Evolutionary conservation across 2,797 vertebrate genomes (phyloP).

Genomic region (Eulemur albifrons): DNA sequence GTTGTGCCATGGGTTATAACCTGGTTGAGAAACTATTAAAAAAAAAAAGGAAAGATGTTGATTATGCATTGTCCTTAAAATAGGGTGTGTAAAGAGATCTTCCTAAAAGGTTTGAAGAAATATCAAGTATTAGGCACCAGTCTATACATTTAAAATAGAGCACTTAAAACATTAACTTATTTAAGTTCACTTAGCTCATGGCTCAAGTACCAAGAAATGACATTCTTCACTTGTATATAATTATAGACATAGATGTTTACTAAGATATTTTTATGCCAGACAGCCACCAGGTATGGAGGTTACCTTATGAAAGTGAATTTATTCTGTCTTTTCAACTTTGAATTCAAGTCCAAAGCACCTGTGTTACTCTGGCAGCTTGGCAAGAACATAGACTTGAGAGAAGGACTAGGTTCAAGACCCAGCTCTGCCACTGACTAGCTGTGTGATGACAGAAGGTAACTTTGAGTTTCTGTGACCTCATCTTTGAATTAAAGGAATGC

Average conservation of each 20-base stretch:
- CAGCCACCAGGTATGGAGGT: neutral
- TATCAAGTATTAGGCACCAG: neutral
- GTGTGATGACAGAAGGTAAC: neutral
- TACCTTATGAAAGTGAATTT: neutral
- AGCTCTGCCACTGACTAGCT: neutral
- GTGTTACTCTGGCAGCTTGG: neutral
- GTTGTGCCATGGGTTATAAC: neutral
- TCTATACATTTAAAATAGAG: neutral
- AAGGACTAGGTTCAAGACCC: neutral
- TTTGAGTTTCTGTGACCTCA: neutral
- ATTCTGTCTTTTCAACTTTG: neutral
- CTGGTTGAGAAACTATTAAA: neutral
- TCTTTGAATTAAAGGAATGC: neutral
- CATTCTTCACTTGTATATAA: neutral
- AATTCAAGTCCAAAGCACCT: neutral
- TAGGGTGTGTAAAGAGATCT: neutral
- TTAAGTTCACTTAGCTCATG: neutral
- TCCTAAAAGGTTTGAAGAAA: neutral
- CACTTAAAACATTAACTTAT: neutral
- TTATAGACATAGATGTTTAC: neutral
- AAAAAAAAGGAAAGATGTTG: neutral
- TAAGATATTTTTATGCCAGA: neutral
- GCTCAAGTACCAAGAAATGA: neutral
- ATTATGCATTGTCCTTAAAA: neutral
- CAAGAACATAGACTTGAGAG: neutral